Evolutionary conservation across 2,797 vertebrate species (phyloP).

Genomic region (Micrastur ruficollis): DNA sequence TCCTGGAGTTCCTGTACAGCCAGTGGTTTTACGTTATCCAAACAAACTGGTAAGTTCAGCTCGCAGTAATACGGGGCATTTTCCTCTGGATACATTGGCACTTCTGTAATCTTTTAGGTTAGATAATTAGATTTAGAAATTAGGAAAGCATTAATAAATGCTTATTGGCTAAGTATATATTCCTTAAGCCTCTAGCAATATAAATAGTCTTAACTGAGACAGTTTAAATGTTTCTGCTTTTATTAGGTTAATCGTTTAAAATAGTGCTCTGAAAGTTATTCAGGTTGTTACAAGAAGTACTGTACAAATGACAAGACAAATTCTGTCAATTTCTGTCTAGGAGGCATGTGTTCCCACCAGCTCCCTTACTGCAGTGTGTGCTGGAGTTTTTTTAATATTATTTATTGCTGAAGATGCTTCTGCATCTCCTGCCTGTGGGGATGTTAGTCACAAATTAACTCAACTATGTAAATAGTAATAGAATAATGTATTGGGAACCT

Average conservation of each 20-base stretch:
- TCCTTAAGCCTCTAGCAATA: not conserved
- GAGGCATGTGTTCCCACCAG: not conserved
- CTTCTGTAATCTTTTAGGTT: not conserved
- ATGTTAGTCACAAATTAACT: not conserved
- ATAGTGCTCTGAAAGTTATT: not conserved
- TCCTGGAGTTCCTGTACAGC: constrained; percentile 94
- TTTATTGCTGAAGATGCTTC: not conserved
- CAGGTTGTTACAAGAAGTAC: not conserved
- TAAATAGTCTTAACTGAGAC: not conserved
- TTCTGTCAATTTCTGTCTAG: not conserved
- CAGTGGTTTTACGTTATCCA: constrained; percentile 92
- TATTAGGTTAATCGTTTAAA: not conserved
- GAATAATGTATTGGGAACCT: not conserved
- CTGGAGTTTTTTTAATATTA: not conserved
- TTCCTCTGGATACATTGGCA: not conserved
- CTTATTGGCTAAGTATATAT: not conserved
- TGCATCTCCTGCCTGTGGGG: not conserved
- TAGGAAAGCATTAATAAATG: not conserved
- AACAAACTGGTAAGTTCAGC: constrained; percentile 87
- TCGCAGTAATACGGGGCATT: not conserved
- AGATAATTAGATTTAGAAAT: not conserved
- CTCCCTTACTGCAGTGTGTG: not conserved
- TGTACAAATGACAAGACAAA: not conserved
- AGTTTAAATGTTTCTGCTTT: not conserved
- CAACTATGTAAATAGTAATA: not conserved